Evolutionary conservation across 2,797 vertebrate species (phyloP), one percentile per base, ranked within the genome.

Genomic region (Synaphobranchus kaupii): DNA sequence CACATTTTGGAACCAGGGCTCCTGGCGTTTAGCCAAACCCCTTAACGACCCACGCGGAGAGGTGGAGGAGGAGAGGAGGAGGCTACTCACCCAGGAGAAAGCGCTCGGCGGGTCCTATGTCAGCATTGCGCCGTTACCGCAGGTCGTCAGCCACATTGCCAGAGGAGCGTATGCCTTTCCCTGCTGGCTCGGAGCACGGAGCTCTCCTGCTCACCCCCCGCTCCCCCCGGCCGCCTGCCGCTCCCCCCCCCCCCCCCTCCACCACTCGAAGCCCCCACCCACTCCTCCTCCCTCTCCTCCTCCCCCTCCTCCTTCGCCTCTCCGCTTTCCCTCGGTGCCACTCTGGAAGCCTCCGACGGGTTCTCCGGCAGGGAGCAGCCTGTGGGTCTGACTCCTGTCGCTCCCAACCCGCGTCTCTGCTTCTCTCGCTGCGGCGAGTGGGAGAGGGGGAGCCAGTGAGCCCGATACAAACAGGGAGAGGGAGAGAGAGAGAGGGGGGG

Each of bases 91-190:
- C 60, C 76, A 66, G 73, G 83, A 82, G 48, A 54, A 71, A 60
- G 63, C 83, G 78, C 56, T 60, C 83, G 60, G 73, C 28, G 63
- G 88, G 86, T 87, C 47, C 87, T 88, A 76, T 60, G 82, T 84
- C 84, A 87, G 86, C 80, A 76, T 82, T 56, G 20, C 84, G 39
- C 71, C 47, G 31, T 92, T 66, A 90, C 89, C 86, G 87, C 84
- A 89, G 89, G 88, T 93, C 68, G 80, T 94, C 90, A 90, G 91
- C 90, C 89, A 87, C 87, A 87, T 90, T 81, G 80, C 91, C 34
- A 73, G 47, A 48, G 90, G 66, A 92, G 87, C 84, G 89, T 90
- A 91, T 68, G 90, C 58, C 50, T 83, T 84, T 56, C 58, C 84
- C 68, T 28, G 28, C 82, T 48, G 82, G 47, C 58, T 81, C 28